phyloP scores from a whole-genome alignment of 2,113 vertebrate species.

The Cyanocitta stelleri region DNA sequence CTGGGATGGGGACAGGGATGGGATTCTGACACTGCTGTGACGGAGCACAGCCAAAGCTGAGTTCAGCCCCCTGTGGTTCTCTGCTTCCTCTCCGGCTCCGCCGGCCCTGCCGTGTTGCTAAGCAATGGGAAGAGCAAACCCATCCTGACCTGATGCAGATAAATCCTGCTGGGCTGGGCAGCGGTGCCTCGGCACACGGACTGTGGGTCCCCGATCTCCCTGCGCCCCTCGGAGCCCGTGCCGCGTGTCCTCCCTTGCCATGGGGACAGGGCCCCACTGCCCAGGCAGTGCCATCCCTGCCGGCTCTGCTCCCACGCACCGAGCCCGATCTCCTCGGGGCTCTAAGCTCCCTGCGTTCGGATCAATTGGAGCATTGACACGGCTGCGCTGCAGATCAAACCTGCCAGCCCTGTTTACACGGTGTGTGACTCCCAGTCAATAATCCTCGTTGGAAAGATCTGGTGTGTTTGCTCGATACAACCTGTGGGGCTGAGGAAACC shows the following conservation, averaged over 20 bases:
- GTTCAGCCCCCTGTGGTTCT: background rate
- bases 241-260: rapidly evolving
- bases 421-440: slow-evolving; percentile 11
- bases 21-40: background rate
- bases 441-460: background rate
- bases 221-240: rapidly evolving
- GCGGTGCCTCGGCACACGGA: rapidly evolving
- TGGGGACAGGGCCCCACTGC: rapidly evolving
- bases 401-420: slow-evolving; percentile 22
- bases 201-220: rapidly evolving
- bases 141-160: background rate
- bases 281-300: rapidly evolving
- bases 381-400: background rate
- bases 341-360: background rate
- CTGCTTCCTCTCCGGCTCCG: background rate
- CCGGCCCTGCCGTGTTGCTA: background rate
- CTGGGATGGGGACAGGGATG: background rate
- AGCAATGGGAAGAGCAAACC: slow-evolving; percentile 1
- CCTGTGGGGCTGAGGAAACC: slow-evolving; percentile 31
- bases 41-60: background rate
- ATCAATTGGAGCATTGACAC: background rate
- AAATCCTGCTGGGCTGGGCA: background rate
- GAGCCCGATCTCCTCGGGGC: background rate
- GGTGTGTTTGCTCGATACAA: background rate
- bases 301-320: rapidly evolving